Evolutionary conservation across 2,113 vertebrate genomes (phyloP).

Genomic region (Oryzias celebensis): DNA sequence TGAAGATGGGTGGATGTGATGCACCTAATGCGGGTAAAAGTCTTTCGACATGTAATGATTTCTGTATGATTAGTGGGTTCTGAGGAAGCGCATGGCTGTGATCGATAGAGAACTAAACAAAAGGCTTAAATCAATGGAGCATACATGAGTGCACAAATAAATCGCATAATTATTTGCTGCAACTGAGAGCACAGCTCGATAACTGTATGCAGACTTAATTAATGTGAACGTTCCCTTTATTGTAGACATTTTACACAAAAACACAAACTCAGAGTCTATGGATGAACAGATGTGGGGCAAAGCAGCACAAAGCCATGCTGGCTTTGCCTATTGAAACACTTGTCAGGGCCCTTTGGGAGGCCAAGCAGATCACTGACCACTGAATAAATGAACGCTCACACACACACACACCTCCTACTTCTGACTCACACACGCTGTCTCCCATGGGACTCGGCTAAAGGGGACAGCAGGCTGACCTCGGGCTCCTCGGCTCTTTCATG

Average conservation of each 20-base stretch:
- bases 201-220: not conserved
- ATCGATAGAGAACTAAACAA: conserved; percentile 67
- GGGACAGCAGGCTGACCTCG: conserved; percentile 57
- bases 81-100: conserved; percentile 43
- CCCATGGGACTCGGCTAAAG: conserved; percentile 39
- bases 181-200: not conserved
- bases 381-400: conserved; percentile 57
- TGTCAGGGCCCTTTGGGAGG: conserved; percentile 59
- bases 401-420: conserved; percentile 25
- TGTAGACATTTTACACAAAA: not conserved
- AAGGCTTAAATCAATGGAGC: conserved; percentile 49
- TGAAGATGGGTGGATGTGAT: not conserved
- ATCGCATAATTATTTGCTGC: conserved; percentile 8
- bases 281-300: conserved; percentile 60
- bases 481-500: conserved; percentile 49
- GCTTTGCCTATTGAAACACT: conserved; percentile 61
- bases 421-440: conserved; percentile 31
- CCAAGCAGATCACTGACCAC: conserved; percentile 67
- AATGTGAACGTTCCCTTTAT: not conserved
- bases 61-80: conserved; percentile 20
- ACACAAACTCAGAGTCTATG: not conserved
- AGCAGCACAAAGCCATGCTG: conserved; percentile 65
- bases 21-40: conserved; percentile 4
- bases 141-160: conserved; percentile 4
- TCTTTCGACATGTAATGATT: conserved; percentile 14